Evolutionary conservation across 2,888 invertebrate genomes (phyloP).

Genomic region (Sicus ferrugineus): DNA sequence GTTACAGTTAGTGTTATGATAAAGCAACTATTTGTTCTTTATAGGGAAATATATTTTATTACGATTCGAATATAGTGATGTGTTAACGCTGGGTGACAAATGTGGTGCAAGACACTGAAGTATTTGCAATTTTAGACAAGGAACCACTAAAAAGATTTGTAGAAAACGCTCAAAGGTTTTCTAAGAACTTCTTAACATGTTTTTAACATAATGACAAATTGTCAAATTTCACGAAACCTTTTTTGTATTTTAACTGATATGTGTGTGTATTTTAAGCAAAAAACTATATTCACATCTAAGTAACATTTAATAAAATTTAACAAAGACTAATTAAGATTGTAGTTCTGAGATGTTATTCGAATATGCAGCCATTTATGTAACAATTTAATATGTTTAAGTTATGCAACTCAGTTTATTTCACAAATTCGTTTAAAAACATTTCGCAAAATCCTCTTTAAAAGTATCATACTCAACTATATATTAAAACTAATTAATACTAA

Average conservation of each 20-base stretch:
- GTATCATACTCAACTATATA: slow-evolving; percentile 1
- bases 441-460: neutral
- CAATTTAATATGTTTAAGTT: slow-evolving; percentile 11
- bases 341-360: slow-evolving; percentile 18
- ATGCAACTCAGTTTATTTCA: neutral
- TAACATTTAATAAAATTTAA: slow-evolving; percentile 16
- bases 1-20: slow-evolving; percentile 31
- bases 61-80: slow-evolving; percentile 14
- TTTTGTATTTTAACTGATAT: slow-evolving; percentile 3
- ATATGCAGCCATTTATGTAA: slow-evolving; percentile 27
- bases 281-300: slow-evolving; percentile 7
- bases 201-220: neutral
- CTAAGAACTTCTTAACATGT: neutral
- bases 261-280: neutral
- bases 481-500: neutral
- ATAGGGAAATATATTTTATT: slow-evolving; percentile 28
- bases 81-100: neutral
- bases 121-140: neutral
- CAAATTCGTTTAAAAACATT: slow-evolving; percentile 17
- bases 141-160: too few species aligned
- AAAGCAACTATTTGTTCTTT: slow-evolving; percentile 35
- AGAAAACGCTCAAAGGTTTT: too few species aligned
- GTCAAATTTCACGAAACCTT: neutral
- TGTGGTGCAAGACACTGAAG: slow-evolving; percentile 21
- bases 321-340: slow-evolving; percentile 5